A percentile compares a stretch with the other conserved stretches of the same genome.
These are phyloP conservation scores for Dicrostonyx torquatus DNA, from an alignment of 2,797 vertebrate species.

Conservation along the genomic window DNA sequence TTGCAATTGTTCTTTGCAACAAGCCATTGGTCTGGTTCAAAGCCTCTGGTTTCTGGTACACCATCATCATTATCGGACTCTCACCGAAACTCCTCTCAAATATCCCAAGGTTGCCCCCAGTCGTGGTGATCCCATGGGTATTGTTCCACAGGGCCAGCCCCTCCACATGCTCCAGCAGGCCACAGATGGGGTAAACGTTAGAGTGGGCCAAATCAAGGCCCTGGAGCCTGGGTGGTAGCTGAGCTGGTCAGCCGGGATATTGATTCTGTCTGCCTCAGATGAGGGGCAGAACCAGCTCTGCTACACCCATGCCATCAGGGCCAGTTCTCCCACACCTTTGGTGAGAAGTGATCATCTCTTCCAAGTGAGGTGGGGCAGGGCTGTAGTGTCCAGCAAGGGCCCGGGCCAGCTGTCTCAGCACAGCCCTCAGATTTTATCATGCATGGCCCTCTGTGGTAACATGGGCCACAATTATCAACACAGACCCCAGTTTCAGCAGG, in stretches of 20 bases:
- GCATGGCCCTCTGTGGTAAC: background rate
- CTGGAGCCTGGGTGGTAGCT: background rate
- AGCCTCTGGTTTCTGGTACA: background rate
- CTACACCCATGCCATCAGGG: background rate
- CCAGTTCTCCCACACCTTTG: background rate
- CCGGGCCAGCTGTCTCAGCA: background rate
- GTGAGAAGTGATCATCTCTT: background rate
- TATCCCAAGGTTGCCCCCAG: background rate
- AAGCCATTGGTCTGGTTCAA: background rate
- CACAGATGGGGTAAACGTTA: background rate
- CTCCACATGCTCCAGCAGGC: background rate
- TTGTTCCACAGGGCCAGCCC: background rate
- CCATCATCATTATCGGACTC: background rate
- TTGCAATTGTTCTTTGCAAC: background rate
- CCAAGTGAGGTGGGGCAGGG: background rate
- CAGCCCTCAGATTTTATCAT: background rate
- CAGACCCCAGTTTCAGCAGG: background rate
- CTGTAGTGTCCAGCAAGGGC: background rate
- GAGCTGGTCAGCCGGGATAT: fast-evolving
- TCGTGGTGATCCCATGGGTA: no score
- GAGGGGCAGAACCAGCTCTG: background rate
- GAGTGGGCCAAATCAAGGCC: background rate
- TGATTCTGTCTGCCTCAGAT: background rate
- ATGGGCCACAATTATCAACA: background rate
- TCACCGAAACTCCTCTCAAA: background rate